Percentiles rank a stretch among this genome's conserved stretches.
Conservation (phyloP, 2,888 invertebrate genomes). For the Hyles lineata region DNA sequence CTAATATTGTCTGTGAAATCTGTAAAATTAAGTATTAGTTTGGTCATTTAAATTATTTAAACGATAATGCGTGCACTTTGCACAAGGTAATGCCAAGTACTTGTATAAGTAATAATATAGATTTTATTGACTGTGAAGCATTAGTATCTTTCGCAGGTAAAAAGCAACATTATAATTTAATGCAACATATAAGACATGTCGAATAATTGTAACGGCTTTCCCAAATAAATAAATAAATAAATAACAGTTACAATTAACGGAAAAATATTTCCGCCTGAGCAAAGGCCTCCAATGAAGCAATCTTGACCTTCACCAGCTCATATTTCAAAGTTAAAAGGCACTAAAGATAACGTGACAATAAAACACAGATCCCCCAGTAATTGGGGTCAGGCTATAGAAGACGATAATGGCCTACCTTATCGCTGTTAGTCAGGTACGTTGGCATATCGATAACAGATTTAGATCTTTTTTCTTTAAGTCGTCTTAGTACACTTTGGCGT, state of each 20-base stretch:
- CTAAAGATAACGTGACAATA: slow-evolving; percentile 24
- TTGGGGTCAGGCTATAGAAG: too few species aligned
- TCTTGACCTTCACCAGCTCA: slow-evolving; percentile 21
- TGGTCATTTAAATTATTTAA: background rate
- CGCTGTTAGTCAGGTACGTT: slow-evolving; percentile 88
- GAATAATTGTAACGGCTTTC: too few species aligned
- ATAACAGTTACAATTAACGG: background rate
- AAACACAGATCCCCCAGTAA: slow-evolving; percentile 1
- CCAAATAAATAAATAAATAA: slow-evolving; percentile 2
- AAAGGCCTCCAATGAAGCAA: slow-evolving; percentile 17
- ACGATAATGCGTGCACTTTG: too few species aligned
- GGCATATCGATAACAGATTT: slow-evolving; percentile 90
- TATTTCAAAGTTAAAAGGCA: slow-evolving; percentile 13
- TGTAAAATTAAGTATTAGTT: slow-evolving; percentile 58
- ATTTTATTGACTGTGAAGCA: too few species aligned
- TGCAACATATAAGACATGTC: too few species aligned
- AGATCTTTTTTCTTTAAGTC: slow-evolving; percentile 52
- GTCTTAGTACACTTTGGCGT: slow-evolving; percentile 55
- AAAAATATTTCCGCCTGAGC: background rate
- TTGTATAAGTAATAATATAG: too few species aligned
- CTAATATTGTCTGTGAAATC: slow-evolving; percentile 87
- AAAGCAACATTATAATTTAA: too few species aligned
- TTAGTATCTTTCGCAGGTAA: too few species aligned
- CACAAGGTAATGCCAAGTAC: too few species aligned
- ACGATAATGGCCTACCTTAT: slow-evolving; percentile 79